Evolutionary conservation across 2,113 vertebrate species (phyloP), one percentile per base, ranked within the genome.

Genomic region (Aythya baeri): DNA sequence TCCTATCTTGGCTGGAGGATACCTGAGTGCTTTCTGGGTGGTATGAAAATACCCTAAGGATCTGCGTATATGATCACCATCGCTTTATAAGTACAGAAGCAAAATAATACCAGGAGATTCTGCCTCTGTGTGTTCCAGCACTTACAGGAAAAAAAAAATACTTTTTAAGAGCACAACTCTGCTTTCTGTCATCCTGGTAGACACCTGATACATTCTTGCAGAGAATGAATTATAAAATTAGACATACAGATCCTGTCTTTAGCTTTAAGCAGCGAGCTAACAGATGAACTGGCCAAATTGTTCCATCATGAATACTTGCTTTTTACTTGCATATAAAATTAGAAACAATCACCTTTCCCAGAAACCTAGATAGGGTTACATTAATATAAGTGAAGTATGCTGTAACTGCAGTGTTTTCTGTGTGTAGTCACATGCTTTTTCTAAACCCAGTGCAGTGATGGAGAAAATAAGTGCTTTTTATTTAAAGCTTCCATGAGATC

Each of bases 261-360:
- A 81, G 73, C 86, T 92, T 68, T 61, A 57, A 88, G 73, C 70
- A 65, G 49, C 29, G 62, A 93, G 62, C 68, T 41, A 41, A 66
- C 31, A 73, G 58, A 29, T 71, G 22, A 75, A 82, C 20, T 26
- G 58, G 54, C n/a, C 49, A 57, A 1, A 78, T 62, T 34, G 58
- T 73, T 89, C 85, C 67, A 23, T 66, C 15, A 0, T 66, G 91
- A 92, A 89, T 73, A 83, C 68, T 88, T 55, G 83, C 86, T 88
- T 86, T 89, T 77, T n/a, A 66, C 72, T 62, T 27, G 54, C n/a
- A 3, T 49, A 11, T 88, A 77, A 91, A 96, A 83, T 93, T 11
- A 89, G 86, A 77, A 82, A 86, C 90, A 82, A 84, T 82, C 86
- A 68, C 66, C 86, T 84, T 72, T 72, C 46, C 52, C 73, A 83